Evolutionary conservation across 2,888 invertebrate species (phyloP).

Genomic region (Pardosa pseudoannulata): DNA sequence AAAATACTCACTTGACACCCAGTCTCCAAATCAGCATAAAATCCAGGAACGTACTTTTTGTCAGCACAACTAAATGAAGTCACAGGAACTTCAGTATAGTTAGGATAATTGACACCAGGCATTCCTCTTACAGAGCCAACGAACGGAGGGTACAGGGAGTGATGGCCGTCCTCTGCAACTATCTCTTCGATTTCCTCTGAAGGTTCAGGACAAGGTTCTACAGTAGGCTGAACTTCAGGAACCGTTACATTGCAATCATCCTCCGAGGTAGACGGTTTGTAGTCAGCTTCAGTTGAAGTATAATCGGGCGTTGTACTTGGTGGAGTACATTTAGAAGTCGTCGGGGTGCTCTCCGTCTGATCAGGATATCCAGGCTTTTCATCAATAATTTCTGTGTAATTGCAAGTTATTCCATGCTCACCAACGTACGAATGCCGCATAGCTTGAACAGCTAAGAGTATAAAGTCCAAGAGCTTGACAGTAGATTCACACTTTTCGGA

Average conservation of each 20-base stretch:
- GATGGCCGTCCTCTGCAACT: conserved; percentile 12
- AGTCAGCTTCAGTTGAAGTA: too few relatives aligned
- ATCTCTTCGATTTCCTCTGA: background rate
- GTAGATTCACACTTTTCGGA: background rate
- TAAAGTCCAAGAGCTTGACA: background rate
- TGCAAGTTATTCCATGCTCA: background rate
- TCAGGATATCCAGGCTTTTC: background rate
- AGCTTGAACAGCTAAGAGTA: background rate
- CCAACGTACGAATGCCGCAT: background rate
- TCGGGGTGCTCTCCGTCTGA: background rate
- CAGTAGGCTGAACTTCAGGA: background rate
- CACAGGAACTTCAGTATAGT: conserved; percentile 80
- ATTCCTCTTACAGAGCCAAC: conserved; percentile 67
- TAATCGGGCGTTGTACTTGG: too few relatives aligned
- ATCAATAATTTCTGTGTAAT: background rate
- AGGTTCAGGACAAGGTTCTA: background rate
- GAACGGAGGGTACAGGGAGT: background rate
- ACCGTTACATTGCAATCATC: background rate
- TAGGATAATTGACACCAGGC: conserved; percentile 72
- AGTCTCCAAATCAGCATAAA: conserved; percentile 92
- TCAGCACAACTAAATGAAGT: conserved; percentile 88
- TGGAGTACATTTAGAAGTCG: background rate
- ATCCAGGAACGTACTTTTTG: conserved; percentile 87
- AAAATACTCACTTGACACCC: conserved; percentile 67
- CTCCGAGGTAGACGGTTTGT: background rate